Evolutionary conservation across 2,113 vertebrate species (phyloP), one percentile per base, ranked within the genome.

Genomic region (Epinephelus cyanopodus): DNA sequence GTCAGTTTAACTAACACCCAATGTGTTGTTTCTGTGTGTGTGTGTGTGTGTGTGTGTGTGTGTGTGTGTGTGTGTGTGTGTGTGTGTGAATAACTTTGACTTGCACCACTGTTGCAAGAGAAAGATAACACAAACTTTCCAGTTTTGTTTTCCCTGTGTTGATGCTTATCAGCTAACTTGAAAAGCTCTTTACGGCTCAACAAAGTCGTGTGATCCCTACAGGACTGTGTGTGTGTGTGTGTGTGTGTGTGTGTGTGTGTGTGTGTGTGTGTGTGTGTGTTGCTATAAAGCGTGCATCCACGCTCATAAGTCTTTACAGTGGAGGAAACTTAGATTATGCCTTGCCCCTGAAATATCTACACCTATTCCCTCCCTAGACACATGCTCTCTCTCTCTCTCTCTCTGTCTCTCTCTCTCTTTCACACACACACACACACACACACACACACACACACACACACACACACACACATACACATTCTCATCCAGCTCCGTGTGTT

Each of bases 281-380:
- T 53, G 37, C 19, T 63, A 42, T 80, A 74, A 68, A 67, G 25
- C 25, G 1, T 68, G 84, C 84, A 77, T 72, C 25, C 52, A n/a
- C 19, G 7, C 47, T 86, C 56, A 65, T 63, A 78, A 67, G 42
- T 79, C 75, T 83, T 62, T 66, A 66, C 75, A 80, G 65, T 78
- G 63, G 74, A 56, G 69, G 77, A 84, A 89, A 87, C 72, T 80
- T 61, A 76, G 63, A 92, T 87, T 89, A 85, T 63, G 39, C 61
- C 23, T 14, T 53, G 17, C 29, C 23, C 23, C 60, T 71, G 56
- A 84, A 77, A 87, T 81, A 83, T 87, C 69, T 85, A 73, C 29
- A 65, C 67, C 69, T 64, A 73, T 58, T 85, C 69, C 69, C 39
- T 58, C 56, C 61, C 73, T 56, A 60, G 27, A 54, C 60, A 70